Conservation (phyloP, 1,140 invertebrate genomes). For the Helicoverpa zea region DNA sequence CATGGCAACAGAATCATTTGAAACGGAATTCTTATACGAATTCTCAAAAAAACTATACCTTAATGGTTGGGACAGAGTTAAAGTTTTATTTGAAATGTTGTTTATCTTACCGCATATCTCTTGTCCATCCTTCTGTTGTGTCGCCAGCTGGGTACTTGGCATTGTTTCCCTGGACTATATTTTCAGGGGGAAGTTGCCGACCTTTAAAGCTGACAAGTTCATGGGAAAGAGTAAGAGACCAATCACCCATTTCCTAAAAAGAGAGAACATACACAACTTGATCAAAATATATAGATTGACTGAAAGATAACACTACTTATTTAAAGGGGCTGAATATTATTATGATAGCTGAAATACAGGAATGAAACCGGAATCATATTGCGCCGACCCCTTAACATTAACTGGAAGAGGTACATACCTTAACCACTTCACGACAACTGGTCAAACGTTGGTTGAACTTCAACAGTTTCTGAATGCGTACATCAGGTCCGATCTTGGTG, state of each 20-base stretch:
- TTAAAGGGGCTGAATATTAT: no score
- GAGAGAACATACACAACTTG: neutral
- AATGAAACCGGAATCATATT: neutral
- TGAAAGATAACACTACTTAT: neutral
- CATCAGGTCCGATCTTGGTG: conserved; percentile 89
- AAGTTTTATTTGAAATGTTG: neutral
- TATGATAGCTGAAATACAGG: no score
- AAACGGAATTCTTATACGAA: no score
- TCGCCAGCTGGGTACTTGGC: conserved; percentile 76
- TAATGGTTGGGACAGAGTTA: no score
- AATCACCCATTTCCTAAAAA: conserved; percentile 85
- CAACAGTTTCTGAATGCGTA: conserved; percentile 88
- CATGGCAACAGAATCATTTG: no score
- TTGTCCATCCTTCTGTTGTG: conserved; percentile 89
- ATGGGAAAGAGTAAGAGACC: conserved; percentile 89
- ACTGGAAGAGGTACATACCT: conserved; percentile 74
- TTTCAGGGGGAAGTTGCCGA: conserved; percentile 87
- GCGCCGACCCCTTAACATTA: neutral
- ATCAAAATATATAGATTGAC: neutral
- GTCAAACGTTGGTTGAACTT: conserved; percentile 88
- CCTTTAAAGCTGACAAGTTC: conserved; percentile 88
- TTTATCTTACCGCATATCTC: conserved; percentile 83
- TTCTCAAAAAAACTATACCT: no score
- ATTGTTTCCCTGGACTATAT: conserved; percentile 84
- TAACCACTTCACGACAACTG: conserved; percentile 81